A percentile compares a stretch with the other conserved stretches of the same genome.
phyloP scores from a whole-genome alignment of 2,113 vertebrate species.

The Silurus glanis region DNA sequence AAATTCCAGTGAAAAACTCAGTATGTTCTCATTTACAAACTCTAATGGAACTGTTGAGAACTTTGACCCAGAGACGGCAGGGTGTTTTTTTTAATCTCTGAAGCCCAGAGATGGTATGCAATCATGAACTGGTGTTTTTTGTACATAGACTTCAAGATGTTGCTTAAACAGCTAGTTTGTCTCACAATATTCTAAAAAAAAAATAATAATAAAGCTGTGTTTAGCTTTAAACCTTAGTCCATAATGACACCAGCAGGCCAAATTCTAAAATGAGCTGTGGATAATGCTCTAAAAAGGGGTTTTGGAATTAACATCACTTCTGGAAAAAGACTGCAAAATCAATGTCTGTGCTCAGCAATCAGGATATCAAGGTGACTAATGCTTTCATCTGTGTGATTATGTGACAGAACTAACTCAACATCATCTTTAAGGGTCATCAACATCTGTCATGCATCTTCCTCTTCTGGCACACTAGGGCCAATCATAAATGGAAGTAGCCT shows the following conservation, averaged over 20 bases:
- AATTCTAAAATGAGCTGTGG: neutral
- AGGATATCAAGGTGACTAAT: neutral
- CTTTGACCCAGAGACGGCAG: neutral
- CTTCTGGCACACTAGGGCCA: neutral
- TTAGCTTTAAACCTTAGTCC: neutral
- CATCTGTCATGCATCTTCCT: neutral
- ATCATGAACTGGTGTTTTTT: conserved; percentile 54
- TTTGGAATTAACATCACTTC: neutral
- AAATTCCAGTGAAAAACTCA: neutral
- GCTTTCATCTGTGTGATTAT: neutral
- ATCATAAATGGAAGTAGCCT: neutral
- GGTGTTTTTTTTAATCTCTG: neutral
- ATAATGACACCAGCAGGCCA: conserved; percentile 1
- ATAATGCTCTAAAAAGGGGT: neutral
- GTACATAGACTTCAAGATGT: conserved; percentile 49
- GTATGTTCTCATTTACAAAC: neutral
- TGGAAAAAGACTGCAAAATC: conserved; percentile 10
- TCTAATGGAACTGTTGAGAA: neutral
- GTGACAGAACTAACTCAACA: conserved; percentile 10
- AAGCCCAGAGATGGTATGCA: conserved; percentile 35
- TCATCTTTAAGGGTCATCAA: conserved; percentile 1
- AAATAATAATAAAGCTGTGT: neutral
- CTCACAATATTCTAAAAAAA: conserved; percentile 38
- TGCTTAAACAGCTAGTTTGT: conserved; percentile 36
- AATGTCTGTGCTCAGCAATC: conserved; percentile 12